Conservation (phyloP, 2,797 vertebrate genomes). For the Myotis pilosus region DNA sequence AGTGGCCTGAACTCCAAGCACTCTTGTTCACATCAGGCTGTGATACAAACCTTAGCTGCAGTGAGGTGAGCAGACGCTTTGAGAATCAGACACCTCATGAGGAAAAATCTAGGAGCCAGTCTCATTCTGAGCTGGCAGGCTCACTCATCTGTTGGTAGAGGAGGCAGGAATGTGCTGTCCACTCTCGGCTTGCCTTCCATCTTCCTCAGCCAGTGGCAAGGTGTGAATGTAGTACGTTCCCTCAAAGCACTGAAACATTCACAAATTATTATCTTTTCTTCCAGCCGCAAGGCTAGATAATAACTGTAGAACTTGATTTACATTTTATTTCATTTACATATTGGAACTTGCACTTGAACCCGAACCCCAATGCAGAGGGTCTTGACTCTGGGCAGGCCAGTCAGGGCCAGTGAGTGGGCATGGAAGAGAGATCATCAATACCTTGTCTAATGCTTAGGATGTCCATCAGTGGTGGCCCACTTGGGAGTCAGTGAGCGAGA, state of each 20-base stretch:
- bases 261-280: neutral
- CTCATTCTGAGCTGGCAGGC: neutral
- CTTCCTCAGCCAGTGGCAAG: neutral
- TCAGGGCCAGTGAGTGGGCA: neutral
- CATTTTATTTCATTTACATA: neutral
- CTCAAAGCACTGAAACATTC: too few species aligned
- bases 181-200: accelerated
- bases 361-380: accelerated
- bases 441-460: too few species aligned
- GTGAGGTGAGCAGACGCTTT: accelerated
- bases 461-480: accelerated
- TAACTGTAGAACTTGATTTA: neutral
- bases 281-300: neutral
- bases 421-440: too few species aligned
- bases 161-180: accelerated
- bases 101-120: neutral
- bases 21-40: neutral
- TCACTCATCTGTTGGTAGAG: accelerated
- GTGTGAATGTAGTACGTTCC: neutral
- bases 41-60: neutral
- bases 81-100: neutral
- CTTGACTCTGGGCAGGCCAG: neutral
- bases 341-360: neutral
- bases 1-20: neutral
- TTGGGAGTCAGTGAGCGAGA: neutral